Evolutionary conservation across 2,888 invertebrate species (phyloP).

Genomic region (Lycocerus yunnanus): DNA sequence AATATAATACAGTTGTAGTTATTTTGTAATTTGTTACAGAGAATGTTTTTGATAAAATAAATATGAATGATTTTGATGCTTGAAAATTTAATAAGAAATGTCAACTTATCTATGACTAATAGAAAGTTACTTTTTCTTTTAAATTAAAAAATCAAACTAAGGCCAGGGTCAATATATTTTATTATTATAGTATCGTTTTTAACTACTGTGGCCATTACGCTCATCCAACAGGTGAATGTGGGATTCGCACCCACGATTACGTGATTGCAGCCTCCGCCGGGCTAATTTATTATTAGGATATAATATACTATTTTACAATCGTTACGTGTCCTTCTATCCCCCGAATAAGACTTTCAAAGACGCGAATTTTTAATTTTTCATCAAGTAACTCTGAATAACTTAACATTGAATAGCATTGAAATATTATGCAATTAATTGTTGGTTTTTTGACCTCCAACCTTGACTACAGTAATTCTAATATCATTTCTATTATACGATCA

Average conservation of each 20-base stretch:
- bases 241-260: background rate
- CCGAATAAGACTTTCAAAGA: background rate
- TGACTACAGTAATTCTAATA: background rate
- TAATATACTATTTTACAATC: too few species aligned
- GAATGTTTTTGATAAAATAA: slow-evolving; percentile 17
- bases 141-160: slow-evolving; percentile 11
- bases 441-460: background rate
- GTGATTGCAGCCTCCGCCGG: background rate
- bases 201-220: background rate
- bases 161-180: background rate
- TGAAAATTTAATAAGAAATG: background rate
- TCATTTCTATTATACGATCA: background rate
- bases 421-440: background rate
- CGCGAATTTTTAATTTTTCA: background rate
- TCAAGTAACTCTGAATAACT: background rate
- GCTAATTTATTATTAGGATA: too few species aligned
- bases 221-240: background rate
- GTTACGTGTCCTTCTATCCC: too few species aligned
- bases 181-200: background rate
- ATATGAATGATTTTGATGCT: slow-evolving; percentile 4
- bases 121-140: slow-evolving; percentile 7
- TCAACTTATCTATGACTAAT: slow-evolving; percentile 1
- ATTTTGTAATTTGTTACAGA: slow-evolving; percentile 31
- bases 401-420: background rate
- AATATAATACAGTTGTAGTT: slow-evolving; percentile 28